A percentile compares a stretch with the other conserved stretches of the same genome.
phyloP scores from a whole-genome alignment of 2,888 invertebrate species.

The Druceiella hillmani region DNA sequence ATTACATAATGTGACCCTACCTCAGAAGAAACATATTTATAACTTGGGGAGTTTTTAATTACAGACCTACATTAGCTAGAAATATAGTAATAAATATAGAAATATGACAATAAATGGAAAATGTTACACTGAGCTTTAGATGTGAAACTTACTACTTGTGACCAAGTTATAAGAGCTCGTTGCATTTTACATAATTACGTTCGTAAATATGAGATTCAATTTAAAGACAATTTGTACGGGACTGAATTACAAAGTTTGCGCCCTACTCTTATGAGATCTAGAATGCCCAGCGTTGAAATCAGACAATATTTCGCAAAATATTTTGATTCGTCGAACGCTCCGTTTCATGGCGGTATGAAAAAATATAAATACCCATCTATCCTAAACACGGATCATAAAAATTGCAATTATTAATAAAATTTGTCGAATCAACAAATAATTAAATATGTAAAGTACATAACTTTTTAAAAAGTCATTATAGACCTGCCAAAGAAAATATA shows the following conservation, averaged over 20 bases:
- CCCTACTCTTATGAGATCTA: slow-evolving; percentile 7
- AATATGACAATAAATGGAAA: not conserved
- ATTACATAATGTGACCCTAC: too few species aligned
- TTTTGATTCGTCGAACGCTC: slow-evolving; percentile 12
- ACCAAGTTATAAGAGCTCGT: too few species aligned
- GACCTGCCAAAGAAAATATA: slow-evolving; percentile 5
- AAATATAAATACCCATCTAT: slow-evolving; percentile 7
- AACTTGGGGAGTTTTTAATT: too few species aligned
- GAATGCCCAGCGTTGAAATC: slow-evolving; percentile 10
- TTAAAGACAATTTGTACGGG: slow-evolving; percentile 1
- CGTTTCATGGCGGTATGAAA: slow-evolving; percentile 8
- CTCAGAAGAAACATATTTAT: too few species aligned
- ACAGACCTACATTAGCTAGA: too few species aligned
- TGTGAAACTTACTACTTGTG: slow-evolving; percentile 10
- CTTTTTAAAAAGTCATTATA: slow-evolving; percentile 2
- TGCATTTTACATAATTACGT: slow-evolving; percentile 3
- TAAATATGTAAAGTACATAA: slow-evolving; percentile 2
- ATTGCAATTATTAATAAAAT: too few species aligned
- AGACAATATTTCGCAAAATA: slow-evolving; percentile 12
- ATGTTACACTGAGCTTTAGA: slow-evolving; percentile 11
- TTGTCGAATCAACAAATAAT: too few species aligned
- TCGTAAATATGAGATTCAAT: not conserved
- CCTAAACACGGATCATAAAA: too few species aligned
- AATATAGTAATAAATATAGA: not conserved
- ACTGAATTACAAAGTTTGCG: slow-evolving; percentile 1